Conservation (phyloP, 2,113 vertebrate genomes). For the Choloepus hoffmanni region DNA sequence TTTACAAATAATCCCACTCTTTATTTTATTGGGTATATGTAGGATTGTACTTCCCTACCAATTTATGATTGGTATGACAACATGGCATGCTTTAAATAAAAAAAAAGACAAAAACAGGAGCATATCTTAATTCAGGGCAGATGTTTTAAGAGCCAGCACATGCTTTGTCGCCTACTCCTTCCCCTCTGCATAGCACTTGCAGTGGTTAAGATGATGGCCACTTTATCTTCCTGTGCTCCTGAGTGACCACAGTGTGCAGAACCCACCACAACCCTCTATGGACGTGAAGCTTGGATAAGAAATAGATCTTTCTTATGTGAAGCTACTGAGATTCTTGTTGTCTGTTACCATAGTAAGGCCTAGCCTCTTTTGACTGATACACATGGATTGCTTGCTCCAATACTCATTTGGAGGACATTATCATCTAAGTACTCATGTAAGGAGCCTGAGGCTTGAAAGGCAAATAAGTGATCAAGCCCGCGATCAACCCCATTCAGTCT, state of each 20-base stretch:
- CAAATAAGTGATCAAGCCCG: not conserved
- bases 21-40: not conserved
- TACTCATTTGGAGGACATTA: not conserved
- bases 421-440: not conserved
- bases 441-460: not conserved
- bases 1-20: not conserved
- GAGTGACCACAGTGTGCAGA: not conserved
- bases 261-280: fast-evolving
- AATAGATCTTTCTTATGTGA: not conserved
- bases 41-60: not conserved
- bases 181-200: not conserved
- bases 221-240: fast-evolving
- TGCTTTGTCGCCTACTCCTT: not conserved
- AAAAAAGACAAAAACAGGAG: too few relatives aligned
- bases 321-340: not conserved
- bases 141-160: not conserved
- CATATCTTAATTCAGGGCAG: not conserved
- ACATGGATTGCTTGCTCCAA: not conserved
- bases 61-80: not conserved
- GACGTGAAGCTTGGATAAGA: not conserved
- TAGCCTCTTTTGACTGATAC: not conserved
- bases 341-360: not conserved
- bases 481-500: not conserved
- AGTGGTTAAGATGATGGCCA: not conserved
- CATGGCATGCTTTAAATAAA: not conserved